A percentile compares a stretch with the other conserved stretches of the same genome.
Conservation (phyloP, 2,113 vertebrate species). For the Polypterus bichir region DNA sequence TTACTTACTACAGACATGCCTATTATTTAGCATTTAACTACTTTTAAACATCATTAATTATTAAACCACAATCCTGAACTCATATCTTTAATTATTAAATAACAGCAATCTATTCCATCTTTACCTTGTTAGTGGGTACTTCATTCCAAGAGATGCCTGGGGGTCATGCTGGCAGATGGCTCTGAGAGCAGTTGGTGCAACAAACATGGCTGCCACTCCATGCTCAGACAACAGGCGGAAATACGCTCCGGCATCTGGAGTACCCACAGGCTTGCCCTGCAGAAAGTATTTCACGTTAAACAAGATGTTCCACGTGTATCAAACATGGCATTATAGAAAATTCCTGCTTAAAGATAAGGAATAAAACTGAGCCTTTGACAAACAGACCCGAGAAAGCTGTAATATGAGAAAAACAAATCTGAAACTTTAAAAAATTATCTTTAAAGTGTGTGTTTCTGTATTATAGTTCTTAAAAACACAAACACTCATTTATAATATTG, state of each 20-base stretch:
- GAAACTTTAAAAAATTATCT: neutral
- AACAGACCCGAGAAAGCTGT: neutral
- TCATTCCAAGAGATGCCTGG: conserved; percentile 53
- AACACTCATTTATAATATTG: conserved; percentile 6
- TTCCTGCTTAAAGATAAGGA: neutral
- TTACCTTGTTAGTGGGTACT: conserved; percentile 72
- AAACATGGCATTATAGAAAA: no score
- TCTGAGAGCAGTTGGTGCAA: conserved; percentile 85
- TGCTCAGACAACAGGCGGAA: conserved; percentile 87
- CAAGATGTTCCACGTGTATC: no score
- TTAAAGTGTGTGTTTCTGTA: no score
- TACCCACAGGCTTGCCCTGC: conserved; percentile 93
- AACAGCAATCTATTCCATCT: conserved; percentile 18
- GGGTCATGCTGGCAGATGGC: conserved; percentile 93
- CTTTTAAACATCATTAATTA: no score
- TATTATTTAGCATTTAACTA: no score
- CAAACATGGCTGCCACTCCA: conserved; percentile 70
- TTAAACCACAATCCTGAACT: no score
- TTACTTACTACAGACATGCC: no score
- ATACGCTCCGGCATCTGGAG: conserved; percentile 80
- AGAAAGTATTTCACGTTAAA: conserved; percentile 14
- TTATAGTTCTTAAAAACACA: conserved; percentile 7
- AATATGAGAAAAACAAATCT: neutral
- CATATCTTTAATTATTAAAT: no score
- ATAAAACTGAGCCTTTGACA: neutral